Evolutionary conservation across 2,797 vertebrate species (phyloP), one percentile per base, ranked within the genome.

Genomic region (Petrocephalus sullivani): DNA sequence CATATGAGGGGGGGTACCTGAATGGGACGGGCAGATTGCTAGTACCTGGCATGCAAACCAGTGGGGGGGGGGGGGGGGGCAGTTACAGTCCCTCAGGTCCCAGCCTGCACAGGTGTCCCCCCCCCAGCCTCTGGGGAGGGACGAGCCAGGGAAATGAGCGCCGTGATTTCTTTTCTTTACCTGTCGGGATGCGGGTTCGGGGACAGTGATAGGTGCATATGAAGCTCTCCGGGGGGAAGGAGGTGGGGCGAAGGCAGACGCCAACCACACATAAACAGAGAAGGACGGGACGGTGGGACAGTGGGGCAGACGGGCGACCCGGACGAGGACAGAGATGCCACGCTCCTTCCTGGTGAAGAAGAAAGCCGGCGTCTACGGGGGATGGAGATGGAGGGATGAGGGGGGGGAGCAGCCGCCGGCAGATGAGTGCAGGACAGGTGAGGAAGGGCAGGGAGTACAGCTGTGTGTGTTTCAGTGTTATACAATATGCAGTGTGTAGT

Each of bases 21-120:
- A 95, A 95, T 95, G 91, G 84, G 92, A 91, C 93, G 53, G 92
- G 90, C 90, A 92, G 95, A 95, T 94, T 96, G 91, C 95, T 94
- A 95, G 93, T 95, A 92, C 92, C 95, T 95, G 93, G 91, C 95
- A 96, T 96, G 96, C 95, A 96, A 96, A 95, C 92, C 89, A 90
- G 93, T 85, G 93, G 93, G 90, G 91, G 93, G 89, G 84, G 93
- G 94, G 89, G 91, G 93, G 89, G 91, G 93, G 94, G 94, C 95
- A 95, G 95, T 96, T 95, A 94, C 95, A 95, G 94, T 91, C 91
- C 91, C 67, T 87, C 92, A 93, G 87, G 89, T 90, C 90, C 92
- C 92, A 90, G 93, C 89, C 90, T 92, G 90, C 92, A 93, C 95
- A 95, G 95, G 95, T 95, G 95, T 92, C 86, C 87, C 19, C 6